Conservation (phyloP, 2,113 vertebrate genomes). For the Neopipo cinnamomea region DNA sequence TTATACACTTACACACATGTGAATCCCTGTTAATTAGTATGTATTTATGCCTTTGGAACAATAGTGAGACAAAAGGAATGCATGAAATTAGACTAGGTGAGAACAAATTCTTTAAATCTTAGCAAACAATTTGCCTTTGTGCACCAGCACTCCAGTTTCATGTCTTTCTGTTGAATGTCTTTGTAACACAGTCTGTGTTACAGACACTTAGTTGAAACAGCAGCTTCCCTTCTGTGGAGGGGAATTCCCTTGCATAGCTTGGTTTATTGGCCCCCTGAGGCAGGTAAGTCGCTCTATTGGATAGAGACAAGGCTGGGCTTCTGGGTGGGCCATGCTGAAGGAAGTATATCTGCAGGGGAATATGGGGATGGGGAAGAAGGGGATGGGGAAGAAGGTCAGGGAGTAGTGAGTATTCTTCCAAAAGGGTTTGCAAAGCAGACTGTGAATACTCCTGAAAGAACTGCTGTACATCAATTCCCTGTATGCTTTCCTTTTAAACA, state of each 20-base stretch:
- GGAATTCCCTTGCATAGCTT: background rate
- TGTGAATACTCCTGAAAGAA: background rate
- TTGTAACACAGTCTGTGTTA: background rate
- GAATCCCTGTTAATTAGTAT: background rate
- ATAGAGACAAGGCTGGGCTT: background rate
- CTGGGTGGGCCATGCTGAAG: background rate
- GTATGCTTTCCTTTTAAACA: background rate
- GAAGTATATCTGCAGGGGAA: background rate
- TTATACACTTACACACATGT: background rate
- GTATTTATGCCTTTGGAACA: background rate
- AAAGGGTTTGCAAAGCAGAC: background rate
- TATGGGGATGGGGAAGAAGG: background rate
- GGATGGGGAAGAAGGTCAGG: background rate
- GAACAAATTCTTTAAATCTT: background rate
- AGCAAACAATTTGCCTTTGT: background rate
- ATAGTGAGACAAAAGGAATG: background rate
- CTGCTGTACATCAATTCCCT: background rate
- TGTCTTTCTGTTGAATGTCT: background rate
- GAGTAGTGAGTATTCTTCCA: background rate
- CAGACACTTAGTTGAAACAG: background rate
- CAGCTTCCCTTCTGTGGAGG: rapidly evolving
- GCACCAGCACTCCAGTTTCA: background rate
- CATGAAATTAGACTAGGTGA: background rate
- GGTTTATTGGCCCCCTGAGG: background rate
- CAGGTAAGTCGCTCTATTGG: background rate